Percentiles rank a stretch among this genome's conserved stretches.
phyloP scores from a whole-genome alignment of 2,797 vertebrate genomes.

The Poecilia gillii region DNA sequence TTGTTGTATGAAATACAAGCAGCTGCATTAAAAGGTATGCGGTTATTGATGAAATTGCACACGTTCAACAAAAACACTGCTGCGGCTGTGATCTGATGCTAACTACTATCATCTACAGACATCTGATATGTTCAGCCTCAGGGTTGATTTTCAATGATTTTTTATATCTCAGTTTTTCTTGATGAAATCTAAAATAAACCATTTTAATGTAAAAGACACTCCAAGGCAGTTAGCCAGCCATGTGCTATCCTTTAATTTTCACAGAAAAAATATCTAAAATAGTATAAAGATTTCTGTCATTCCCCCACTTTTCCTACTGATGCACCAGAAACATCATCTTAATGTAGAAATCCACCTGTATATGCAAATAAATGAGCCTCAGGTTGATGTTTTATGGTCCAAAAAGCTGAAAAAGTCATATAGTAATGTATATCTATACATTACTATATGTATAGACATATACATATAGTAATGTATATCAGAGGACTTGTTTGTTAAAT shows the following conservation, averaged over 20 bases:
- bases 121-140: neutral
- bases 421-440: neutral
- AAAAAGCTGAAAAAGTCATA: neutral
- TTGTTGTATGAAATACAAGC: neutral
- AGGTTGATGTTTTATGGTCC: neutral
- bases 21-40: neutral
- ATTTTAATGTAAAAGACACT: slow-evolving; percentile 1
- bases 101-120: neutral
- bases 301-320: neutral
- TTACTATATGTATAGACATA: no score
- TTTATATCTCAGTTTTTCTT: neutral
- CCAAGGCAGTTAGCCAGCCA: neutral
- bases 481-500: neutral
- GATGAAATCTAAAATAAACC: neutral
- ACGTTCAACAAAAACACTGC: neutral
- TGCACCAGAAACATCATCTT: neutral
- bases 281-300: neutral
- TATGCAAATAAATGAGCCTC: neutral
- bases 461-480: neutral
- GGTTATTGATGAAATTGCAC: neutral
- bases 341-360: neutral
- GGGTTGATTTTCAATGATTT: neutral
- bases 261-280: neutral
- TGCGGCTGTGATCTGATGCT: neutral
- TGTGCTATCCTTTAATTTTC: neutral